phyloP scores from a whole-genome alignment of 2,797 vertebrate genomes.

The Linurgus olivaceus region DNA sequence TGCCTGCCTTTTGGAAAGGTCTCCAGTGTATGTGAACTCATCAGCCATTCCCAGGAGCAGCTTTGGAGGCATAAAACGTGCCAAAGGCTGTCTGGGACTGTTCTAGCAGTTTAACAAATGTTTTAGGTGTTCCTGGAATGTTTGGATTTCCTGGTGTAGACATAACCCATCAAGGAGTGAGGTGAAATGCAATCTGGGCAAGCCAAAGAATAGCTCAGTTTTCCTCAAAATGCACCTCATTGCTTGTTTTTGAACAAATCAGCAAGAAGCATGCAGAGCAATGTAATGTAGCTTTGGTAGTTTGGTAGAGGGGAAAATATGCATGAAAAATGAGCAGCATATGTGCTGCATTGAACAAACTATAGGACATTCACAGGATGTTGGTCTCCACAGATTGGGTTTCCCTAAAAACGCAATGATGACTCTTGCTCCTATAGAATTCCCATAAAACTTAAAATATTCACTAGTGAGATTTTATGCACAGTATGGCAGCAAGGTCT shows the following conservation, averaged over 20 bases:
- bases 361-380: background rate
- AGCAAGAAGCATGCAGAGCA: background rate
- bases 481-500: background rate
- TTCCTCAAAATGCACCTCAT: background rate
- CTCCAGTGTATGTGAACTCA: background rate
- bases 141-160: background rate
- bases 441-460: background rate
- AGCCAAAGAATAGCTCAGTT: background rate
- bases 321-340: background rate
- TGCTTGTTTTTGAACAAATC: background rate
- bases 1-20: background rate
- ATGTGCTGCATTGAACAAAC: background rate
- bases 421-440: background rate
- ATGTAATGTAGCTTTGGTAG: background rate
- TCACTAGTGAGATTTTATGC: background rate
- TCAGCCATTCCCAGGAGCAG: background rate
- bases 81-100: background rate
- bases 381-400: background rate
- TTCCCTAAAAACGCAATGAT: background rate
- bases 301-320: background rate
- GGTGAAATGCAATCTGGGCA: background rate
- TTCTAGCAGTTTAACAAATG: background rate
- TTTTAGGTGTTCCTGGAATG: background rate
- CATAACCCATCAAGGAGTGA: background rate
- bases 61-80: background rate